Evolutionary conservation across 2,797 vertebrate genomes (phyloP), one percentile per base, ranked within the genome.

Genomic region (Mionectes olivaceus): DNA sequence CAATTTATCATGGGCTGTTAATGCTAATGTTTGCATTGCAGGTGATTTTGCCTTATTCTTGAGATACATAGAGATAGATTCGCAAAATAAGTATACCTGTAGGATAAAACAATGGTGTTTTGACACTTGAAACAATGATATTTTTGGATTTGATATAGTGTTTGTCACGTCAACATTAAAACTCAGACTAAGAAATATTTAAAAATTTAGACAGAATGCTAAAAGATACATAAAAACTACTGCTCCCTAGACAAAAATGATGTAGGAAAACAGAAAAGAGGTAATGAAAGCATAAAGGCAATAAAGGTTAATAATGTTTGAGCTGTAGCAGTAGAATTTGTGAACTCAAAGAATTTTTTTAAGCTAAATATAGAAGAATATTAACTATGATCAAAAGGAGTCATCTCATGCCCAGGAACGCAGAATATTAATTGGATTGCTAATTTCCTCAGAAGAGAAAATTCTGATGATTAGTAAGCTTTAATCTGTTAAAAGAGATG

Each of bases 91-190:
- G 47, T 53, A 49, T 28, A 35, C 1, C 19, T n/a, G 25, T 10
- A 68, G 19, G 8, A 19, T 46, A 7, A 86, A 83, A 41, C 8
- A 47, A 5, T 13, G 7, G 1, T 50, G 43, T 43, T 81, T 37
- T 75, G 7, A 10, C 4, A 27, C 19, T 19, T 53, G 57, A 63
- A 47, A 24, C 3, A 16, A 24, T 2, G 1, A 2, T 10, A 21
- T 27, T 30, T 71, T 69, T 23, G 1, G 5, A 30, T 44, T 70
- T 68, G 1, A 33, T n/a, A 19, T 13, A 65, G 19, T 35, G 10
- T 4, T 56, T 33, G 46, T 44, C 15, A 76, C 8, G 12, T 73
- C 35, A 59, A 27, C 73, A 70, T 15, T 50, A 53, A 84, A 92
- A 56, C 3, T 57, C 24, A 43, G 32, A 39, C 5, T 46, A 35